Conservation (phyloP, 2,888 invertebrate genomes). For the Heliconius aoede region DNA sequence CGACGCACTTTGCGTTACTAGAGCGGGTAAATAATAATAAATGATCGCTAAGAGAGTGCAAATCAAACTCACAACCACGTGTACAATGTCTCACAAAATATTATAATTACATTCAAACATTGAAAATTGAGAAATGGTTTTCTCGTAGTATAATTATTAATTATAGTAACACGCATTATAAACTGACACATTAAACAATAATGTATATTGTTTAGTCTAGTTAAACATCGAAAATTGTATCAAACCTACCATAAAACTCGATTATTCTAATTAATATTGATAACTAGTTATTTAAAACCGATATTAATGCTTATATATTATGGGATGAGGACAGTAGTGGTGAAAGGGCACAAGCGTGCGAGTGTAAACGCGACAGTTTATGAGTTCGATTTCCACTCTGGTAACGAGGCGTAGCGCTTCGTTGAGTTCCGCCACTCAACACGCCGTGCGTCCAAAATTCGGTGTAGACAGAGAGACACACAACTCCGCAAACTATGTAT, state of each 20-base stretch:
- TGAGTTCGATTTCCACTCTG: not conserved
- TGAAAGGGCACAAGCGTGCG: not conserved
- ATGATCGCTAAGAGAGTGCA: too few relatives aligned
- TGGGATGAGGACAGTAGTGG: not conserved
- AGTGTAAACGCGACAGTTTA: not conserved
- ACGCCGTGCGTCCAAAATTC: not conserved
- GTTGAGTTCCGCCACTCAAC: not conserved
- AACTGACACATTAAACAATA: too few relatives aligned
- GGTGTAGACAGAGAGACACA: too few relatives aligned
- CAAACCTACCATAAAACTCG: not conserved
- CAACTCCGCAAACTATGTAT: too few relatives aligned
- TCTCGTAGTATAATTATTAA: too few relatives aligned
- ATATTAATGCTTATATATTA: not conserved
- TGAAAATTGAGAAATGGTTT: too few relatives aligned
- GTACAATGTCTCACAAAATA: too few relatives aligned
- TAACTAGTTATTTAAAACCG: not conserved
- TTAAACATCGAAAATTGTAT: not conserved
- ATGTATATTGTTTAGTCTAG: not conserved
- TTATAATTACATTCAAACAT: too few relatives aligned
- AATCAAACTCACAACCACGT: too few relatives aligned
- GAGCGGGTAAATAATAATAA: too few relatives aligned
- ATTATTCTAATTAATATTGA: constrained; percentile 9
- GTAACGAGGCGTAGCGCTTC: not conserved
- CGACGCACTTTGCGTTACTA: too few relatives aligned
- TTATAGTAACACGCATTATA: too few relatives aligned